A percentile compares a stretch with the other conserved stretches of the same genome.
phyloP scores from a whole-genome alignment of 2,113 vertebrate genomes.

The western clawed frog (Xenopus tropicalis) region UCB_Xtro_10.0 CM004445.2:12052001-12052500 shows the following conservation, averaged over 20 bases:
- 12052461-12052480: constrained; percentile 65
- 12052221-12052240: constrained; percentile 67
- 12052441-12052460: constrained; percentile 81
- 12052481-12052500: constrained; percentile 79
- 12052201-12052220: constrained; percentile 64
- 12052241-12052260: constrained; percentile 73
- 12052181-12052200: constrained; percentile 73
- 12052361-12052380: constrained; percentile 72
- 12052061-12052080: constrained; percentile 88
- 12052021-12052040: constrained; percentile 75
- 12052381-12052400: constrained; percentile 71
- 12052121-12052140: constrained; percentile 77
- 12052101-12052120: constrained; percentile 63
- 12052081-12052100: constrained; percentile 79
- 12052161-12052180: constrained; percentile 71
- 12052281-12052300: constrained; percentile 66
- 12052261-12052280: constrained; percentile 74
- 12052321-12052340: constrained; percentile 74
- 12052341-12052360: constrained; percentile 82
- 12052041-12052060: constrained; percentile 80
- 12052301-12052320: constrained; percentile 68
- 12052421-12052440: constrained; percentile 74
- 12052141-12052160: constrained; percentile 76
- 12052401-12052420: constrained; percentile 67
- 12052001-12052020: constrained; percentile 66